A percentile compares a stretch with the other conserved stretches of the same genome.
phyloP scores from a whole-genome alignment of 2,888 invertebrate genomes.

The Dolomedes plantarius region DNA sequence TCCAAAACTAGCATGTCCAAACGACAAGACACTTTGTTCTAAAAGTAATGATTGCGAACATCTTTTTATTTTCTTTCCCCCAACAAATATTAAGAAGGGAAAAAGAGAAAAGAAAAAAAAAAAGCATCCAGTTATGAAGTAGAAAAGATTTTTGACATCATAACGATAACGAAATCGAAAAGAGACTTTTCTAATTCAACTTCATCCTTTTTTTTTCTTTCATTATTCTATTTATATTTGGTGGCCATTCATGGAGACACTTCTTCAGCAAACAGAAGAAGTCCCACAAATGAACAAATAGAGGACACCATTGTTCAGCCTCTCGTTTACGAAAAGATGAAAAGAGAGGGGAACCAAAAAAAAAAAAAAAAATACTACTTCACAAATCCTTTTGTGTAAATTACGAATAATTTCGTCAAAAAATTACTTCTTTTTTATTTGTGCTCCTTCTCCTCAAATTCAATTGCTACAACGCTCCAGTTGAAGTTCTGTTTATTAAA shows the following conservation, averaged over 20 bases:
- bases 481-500: conserved; percentile 2
- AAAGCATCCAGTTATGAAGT: background rate
- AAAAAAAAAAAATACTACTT: background rate
- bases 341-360: conserved; percentile 15
- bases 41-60: background rate
- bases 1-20: conserved; percentile 2
- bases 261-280: conserved; percentile 4
- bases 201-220: background rate
- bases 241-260: background rate
- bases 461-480: background rate
- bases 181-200: background rate
- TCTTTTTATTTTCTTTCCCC: background rate
- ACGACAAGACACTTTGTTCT: conserved; percentile 11
- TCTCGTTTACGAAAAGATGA: background rate
- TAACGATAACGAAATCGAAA: background rate
- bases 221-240: conserved; percentile 2
- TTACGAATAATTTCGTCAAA: conserved; percentile 52
- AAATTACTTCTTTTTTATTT: conserved; percentile 5
- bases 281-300: conserved; percentile 11
- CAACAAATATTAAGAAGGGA: background rate
- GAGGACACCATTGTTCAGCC: background rate
- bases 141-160: conserved; percentile 12
- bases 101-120: background rate
- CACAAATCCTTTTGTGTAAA: conserved; percentile 48
- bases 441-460: background rate